A percentile compares a stretch with the other conserved stretches of the same genome.
These are phyloP conservation scores for Megathymus violae DNA, from an alignment of 1,140 invertebrate genomes.

Conservation along the genomic window DNA sequence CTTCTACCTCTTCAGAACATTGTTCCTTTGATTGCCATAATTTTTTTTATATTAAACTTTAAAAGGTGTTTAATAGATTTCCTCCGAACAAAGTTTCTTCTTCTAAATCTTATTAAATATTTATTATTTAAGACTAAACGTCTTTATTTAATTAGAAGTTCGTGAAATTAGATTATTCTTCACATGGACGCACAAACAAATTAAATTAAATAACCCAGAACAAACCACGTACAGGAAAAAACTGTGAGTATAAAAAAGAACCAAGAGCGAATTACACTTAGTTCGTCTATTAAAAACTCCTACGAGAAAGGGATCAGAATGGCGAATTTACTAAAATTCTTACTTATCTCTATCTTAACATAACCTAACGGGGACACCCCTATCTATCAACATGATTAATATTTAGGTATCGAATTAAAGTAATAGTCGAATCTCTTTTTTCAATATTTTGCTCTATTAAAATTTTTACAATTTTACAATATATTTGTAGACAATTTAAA, in stretches of 20 bases:
- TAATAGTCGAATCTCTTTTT: constrained; percentile 10
- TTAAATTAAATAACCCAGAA: neutral
- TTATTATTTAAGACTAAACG: no score
- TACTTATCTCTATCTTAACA: constrained; percentile 38
- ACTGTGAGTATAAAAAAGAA: constrained; percentile 1
- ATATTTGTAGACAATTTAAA: constrained; percentile 15
- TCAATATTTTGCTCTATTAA: constrained; percentile 19
- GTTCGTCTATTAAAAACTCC: constrained; percentile 33
- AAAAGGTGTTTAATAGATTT: no score
- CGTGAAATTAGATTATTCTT: neutral
- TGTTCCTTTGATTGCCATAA: neutral
- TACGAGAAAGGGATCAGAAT: constrained; percentile 49
- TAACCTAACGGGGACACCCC: constrained; percentile 23
- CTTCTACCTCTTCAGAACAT: constrained; percentile 34
- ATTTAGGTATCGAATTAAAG: constrained; percentile 2
- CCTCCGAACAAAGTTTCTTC: no score
- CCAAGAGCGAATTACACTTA: constrained; percentile 9
- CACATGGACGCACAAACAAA: neutral
- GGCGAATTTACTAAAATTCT: constrained; percentile 51
- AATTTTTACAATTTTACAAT: constrained; percentile 11
- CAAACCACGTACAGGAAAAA: neutral
- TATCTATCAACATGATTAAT: constrained; percentile 6
- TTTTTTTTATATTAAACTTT: neutral
- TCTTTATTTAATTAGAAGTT: neutral
- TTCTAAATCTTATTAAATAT: neutral